Evolutionary conservation across 2,797 vertebrate genomes (phyloP).

Genomic region (Dicrostonyx torquatus): DNA sequence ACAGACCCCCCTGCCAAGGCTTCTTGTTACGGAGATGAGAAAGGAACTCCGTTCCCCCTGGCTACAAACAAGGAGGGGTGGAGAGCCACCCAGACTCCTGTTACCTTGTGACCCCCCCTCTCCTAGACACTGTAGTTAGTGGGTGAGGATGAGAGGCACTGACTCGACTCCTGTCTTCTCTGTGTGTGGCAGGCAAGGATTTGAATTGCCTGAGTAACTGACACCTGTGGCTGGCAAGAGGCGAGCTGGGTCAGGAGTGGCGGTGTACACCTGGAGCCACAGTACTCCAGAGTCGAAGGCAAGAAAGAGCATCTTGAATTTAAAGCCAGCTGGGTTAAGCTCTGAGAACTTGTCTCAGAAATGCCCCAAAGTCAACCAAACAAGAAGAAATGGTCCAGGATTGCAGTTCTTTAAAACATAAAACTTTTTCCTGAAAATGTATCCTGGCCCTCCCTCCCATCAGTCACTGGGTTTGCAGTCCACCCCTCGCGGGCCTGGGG

Average conservation of each 20-base stretch:
- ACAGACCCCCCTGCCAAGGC: constrained; percentile 75
- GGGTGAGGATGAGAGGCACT: background rate
- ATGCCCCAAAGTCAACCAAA: background rate
- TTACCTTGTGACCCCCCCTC: constrained; percentile 66
- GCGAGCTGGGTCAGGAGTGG: too few species aligned
- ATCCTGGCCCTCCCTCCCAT: too few species aligned
- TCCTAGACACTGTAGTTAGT: constrained; percentile 77
- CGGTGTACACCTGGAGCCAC: background rate
- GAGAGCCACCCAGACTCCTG: constrained; percentile 73
- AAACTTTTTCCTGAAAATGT: background rate
- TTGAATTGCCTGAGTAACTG: background rate
- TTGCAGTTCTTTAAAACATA: background rate
- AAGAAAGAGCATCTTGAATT: background rate
- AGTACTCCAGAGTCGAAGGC: background rate
- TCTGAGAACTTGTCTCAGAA: background rate
- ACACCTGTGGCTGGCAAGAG: background rate
- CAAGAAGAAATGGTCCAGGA: background rate
- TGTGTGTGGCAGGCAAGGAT: background rate
- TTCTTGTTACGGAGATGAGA: constrained; percentile 77
- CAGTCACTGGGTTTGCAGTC: background rate
- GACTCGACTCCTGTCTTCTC: background rate
- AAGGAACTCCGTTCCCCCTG: constrained; percentile 66
- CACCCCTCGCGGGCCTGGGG: background rate
- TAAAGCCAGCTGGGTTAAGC: background rate
- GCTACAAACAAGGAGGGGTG: constrained; percentile 73